A percentile compares a stretch with the other conserved stretches of the same genome.
These are phyloP conservation scores for Helostoma temminkii DNA, from an alignment of 2,797 vertebrate species.

Conservation along the genomic window DNA sequence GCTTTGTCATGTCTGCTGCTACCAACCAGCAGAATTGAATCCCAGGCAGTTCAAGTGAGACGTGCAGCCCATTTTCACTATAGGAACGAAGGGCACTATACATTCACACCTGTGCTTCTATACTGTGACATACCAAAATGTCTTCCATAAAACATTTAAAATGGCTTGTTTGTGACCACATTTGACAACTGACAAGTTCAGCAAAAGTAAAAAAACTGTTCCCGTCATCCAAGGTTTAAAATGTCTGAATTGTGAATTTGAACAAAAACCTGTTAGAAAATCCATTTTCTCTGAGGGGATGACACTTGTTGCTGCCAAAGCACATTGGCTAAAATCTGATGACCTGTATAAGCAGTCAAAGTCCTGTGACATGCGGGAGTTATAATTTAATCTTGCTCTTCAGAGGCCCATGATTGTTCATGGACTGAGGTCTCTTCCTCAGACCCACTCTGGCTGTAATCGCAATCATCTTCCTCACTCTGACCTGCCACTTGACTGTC, in stretches of 20 bases:
- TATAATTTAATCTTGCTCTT: constrained; percentile 27
- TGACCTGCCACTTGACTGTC: constrained; percentile 15
- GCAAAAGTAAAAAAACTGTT: background rate
- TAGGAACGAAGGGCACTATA: background rate
- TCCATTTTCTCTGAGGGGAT: background rate
- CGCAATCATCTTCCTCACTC: constrained; percentile 29
- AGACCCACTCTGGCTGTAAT: background rate
- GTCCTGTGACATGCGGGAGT: background rate
- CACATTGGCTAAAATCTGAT: background rate
- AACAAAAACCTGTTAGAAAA: background rate
- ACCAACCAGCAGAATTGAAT: too few species aligned
- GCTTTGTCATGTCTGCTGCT: too few species aligned
- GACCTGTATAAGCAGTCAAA: background rate
- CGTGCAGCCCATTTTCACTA: background rate
- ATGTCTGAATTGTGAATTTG: background rate
- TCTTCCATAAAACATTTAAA: background rate
- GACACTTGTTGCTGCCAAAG: background rate
- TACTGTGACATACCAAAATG: background rate
- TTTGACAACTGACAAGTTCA: too few species aligned
- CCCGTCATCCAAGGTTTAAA: background rate
- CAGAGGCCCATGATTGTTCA: constrained; percentile 33
- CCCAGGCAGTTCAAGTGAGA: too few species aligned
- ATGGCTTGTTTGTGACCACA: background rate
- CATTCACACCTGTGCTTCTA: background rate
- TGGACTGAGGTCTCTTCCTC: constrained; percentile 22